Evolutionary conservation across 2,113 vertebrate species (phyloP).

Genomic region (Leiothrix lutea): DNA sequence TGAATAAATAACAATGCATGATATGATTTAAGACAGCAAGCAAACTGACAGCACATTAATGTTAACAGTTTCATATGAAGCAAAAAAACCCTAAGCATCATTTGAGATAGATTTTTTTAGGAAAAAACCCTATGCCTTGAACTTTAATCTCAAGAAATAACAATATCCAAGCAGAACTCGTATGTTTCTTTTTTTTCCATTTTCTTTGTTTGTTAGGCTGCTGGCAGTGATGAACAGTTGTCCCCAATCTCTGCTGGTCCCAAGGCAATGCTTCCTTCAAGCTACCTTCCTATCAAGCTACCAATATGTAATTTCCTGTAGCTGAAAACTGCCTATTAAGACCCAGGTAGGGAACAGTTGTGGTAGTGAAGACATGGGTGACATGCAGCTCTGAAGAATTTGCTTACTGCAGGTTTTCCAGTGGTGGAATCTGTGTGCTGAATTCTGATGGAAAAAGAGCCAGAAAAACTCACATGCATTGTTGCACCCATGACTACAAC

Average conservation of each 20-base stretch:
- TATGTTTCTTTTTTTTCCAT: not conserved
- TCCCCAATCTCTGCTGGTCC: not conserved
- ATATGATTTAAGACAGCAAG: not conserved
- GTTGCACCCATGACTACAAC: not conserved
- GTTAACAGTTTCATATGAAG: not conserved
- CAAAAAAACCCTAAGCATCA: not conserved
- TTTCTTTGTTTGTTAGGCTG: not conserved
- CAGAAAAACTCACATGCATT: conserved; percentile 26
- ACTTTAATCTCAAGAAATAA: not conserved
- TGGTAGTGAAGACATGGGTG: not conserved
- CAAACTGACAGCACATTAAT: not conserved
- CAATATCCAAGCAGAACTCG: not conserved
- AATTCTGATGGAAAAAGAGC: conserved; percentile 53
- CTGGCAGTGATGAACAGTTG: not conserved
- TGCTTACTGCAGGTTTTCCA: conserved; percentile 70
- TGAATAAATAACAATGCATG: not conserved
- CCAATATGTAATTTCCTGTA: not conserved
- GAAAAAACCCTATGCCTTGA: not conserved
- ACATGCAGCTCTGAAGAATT: conserved; percentile 33
- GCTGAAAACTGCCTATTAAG: not conserved
- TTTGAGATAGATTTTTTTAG: not conserved
- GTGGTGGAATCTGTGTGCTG: conserved; percentile 29
- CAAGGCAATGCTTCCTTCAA: not conserved
- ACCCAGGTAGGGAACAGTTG: not conserved
- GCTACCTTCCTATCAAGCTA: not conserved